Base-by-base conservation (phyloP, 1,140 invertebrate genomes). In the Pseudomyrmex concolor region DNA sequence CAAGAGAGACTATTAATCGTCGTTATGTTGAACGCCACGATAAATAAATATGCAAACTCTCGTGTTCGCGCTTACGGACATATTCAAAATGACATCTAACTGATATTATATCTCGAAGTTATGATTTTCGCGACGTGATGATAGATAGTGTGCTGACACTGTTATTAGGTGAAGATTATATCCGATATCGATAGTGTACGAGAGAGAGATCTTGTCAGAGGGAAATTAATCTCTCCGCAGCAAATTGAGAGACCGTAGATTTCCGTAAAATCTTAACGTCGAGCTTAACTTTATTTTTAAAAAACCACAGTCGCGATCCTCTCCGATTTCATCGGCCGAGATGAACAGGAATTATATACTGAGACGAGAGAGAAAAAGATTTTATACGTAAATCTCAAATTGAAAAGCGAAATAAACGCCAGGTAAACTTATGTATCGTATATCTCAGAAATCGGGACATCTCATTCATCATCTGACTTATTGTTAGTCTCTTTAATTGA, bases 391-490 rank as follows among this genome's bases (percentile, higher is more conserved):
- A 34, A 34, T 72, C 43, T 81, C 67, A 8, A 68, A 81, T 34
- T 2, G 45, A 25, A 83, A 74, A 9, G 50, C 8, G 7, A 45
- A 62, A 54, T 25, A 17, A 45, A 57, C n/a, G 72, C 48, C 68
- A 85, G 67, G 67, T 89, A 63, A 78, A 85, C 55, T 43, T 67
- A 34, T 1, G 55, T 84, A 17, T 34, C 34, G 34, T 34, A 34
- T 34, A 34, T 34, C 34, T 73, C 22, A 82, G 67, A 51, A 84
- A 76, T 62, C 43, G 55, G 74, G 84, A 34, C 5, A 86, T 86
- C 71, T 88, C 82, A 88, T 85, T 76, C 19, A 83, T 87, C 73
- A 76, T 76, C 78, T 80, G 70, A 55, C 34, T 43, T 34, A 25
- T 3, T n/a, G n/a, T n/a, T n/a, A n/a, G n/a, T 70, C 25, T 81